Evolutionary conservation across 2,797 vertebrate species (phyloP).

Genomic region (Coilia nasus): DNA sequence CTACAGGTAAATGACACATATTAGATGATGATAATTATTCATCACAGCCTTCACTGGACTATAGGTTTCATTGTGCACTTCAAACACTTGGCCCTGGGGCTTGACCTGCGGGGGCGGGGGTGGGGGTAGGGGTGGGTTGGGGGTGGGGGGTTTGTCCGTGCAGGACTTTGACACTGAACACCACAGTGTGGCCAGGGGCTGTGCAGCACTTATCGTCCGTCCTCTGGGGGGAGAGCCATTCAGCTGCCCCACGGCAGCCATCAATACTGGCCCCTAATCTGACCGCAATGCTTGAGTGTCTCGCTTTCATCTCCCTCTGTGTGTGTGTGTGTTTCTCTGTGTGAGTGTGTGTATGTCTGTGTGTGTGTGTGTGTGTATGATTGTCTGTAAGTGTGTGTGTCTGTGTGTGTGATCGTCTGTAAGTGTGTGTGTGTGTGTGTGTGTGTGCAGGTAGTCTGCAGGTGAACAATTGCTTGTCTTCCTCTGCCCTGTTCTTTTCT

Average conservation of each 20-base stretch:
- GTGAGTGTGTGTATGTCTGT: background rate
- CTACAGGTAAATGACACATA: background rate
- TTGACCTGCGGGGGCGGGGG: constrained; percentile 13
- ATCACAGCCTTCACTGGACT: constrained; percentile 14
- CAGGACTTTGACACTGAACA: constrained; percentile 41
- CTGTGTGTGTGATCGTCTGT: too few species aligned
- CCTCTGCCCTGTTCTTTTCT: background rate
- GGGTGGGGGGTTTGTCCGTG: constrained; percentile 35
- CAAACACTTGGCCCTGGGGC: background rate
- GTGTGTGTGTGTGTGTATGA: background rate
- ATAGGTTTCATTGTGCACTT: constrained; percentile 32
- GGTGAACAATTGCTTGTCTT: background rate
- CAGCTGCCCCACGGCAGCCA: constrained; percentile 15
- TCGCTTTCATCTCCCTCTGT: background rate
- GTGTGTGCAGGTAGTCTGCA: background rate
- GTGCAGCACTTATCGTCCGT: background rate
- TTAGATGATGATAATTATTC: background rate
- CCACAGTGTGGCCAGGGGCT: background rate
- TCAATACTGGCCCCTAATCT: background rate
- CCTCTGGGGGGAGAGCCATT: background rate
- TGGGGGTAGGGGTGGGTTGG: too few species aligned
- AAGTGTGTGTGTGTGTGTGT: background rate
- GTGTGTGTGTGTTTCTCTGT: background rate
- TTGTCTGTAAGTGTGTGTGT: too few species aligned
- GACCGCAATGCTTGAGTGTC: background rate